Percentiles rank a stretch among this genome's conserved stretches.
These are phyloP conservation scores for Camponotus vicinus DNA, from an alignment of 1,140 invertebrate species.

Conservation along the genomic window DNA sequence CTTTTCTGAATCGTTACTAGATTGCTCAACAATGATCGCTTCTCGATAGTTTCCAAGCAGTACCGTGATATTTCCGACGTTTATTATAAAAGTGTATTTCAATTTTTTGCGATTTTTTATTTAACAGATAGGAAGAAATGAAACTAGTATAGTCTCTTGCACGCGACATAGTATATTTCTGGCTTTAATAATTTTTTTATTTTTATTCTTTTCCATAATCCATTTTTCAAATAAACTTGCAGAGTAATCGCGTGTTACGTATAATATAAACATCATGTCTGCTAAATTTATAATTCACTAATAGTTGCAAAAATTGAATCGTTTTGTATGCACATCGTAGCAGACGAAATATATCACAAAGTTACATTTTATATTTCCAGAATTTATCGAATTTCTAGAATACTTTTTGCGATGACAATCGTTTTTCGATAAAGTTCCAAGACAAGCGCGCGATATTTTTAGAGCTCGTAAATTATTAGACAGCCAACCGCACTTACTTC, in stretches of 20 bases:
- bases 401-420: conserved; percentile 27
- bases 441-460: conserved; percentile 43
- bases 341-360: not conserved
- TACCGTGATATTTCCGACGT: conserved; percentile 15
- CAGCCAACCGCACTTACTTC: conserved; percentile 57
- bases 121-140: not conserved
- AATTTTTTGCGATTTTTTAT: not conserved
- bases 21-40: not conserved
- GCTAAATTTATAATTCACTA: not conserved
- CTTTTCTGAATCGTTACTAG: not conserved
- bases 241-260: not conserved
- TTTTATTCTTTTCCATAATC: not conserved
- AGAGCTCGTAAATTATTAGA: conserved; percentile 64
- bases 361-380: not conserved
- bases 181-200: not conserved
- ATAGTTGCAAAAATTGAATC: not conserved
- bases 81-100: not conserved
- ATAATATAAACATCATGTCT: not conserved
- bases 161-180: not conserved
- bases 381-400: not conserved
- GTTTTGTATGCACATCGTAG: too few species aligned
- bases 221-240: not conserved
- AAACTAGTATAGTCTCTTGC: not conserved
- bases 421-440: conserved; percentile 42
- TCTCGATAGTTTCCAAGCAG: not conserved